phyloP scores from a whole-genome alignment of 1,140 invertebrate species.

The Heliconius congener region DNA sequence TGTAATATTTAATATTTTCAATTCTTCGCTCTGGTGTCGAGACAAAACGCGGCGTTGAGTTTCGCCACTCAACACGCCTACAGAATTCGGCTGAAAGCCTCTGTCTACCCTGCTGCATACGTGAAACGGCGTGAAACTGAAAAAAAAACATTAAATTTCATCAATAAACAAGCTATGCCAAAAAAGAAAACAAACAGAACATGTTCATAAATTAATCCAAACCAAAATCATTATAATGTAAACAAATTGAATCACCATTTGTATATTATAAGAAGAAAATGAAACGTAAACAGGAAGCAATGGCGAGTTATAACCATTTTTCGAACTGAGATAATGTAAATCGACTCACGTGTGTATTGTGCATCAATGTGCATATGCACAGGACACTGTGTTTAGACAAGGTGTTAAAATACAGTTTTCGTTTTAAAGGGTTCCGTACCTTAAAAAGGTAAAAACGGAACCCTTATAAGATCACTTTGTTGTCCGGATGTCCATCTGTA shows the following conservation, averaged over 20 bases:
- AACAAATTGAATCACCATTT: not conserved
- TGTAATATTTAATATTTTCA: not conserved
- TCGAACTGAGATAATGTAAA: not conserved
- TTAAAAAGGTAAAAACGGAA: no score
- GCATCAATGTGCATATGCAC: not conserved
- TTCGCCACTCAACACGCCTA: not conserved
- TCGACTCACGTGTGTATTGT: not conserved
- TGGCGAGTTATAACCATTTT: not conserved
- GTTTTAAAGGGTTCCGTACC: no score
- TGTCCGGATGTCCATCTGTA: no score
- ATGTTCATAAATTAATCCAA: not conserved
- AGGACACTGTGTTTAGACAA: not conserved
- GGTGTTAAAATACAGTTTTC: not conserved
- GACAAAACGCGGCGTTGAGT: not conserved
- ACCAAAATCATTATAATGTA: not conserved
- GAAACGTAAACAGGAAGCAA: not conserved
- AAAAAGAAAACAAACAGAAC: no score
- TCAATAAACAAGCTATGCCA: no score
- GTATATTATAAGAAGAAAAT: constrained; percentile 4
- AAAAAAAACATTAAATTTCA: not conserved
- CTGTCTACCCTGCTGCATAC: not conserved
- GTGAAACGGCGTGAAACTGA: not conserved
- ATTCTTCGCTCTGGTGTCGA: not conserved
- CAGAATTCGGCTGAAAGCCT: not conserved
- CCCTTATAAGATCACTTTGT: no score